Evolutionary conservation across 2,888 invertebrate species (phyloP), one percentile per base, ranked within the genome.

Genomic region (Cryptops parisi): DNA sequence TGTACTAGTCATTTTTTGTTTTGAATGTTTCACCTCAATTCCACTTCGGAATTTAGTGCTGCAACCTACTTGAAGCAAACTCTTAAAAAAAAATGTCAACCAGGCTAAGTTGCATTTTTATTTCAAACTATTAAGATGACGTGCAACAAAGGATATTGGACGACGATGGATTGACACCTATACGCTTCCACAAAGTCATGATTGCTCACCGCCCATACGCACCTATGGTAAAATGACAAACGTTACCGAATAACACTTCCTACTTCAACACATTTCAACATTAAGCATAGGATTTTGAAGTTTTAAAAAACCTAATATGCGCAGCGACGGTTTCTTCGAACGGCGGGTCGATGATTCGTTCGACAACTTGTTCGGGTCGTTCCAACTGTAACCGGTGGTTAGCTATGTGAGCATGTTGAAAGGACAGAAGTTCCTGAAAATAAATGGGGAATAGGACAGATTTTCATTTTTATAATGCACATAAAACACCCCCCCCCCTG

Each of bases 161-260:
- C 82, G 60, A 86, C 78, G 4, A 76, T 71, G 60, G 82, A 81
- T 66, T 94, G 93, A 58, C 81, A 75, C 57, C 78, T 78, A 64
- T 85, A 90, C 0, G 90, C 88, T 56, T 73, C 70, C 2, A 71
- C 66, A 52, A 72, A 71, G 60, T 77, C 68, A 55, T 68, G 67
- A 57, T 74, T 72, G 2, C 68, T 66, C 4, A 76, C 66, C 41
- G 74, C 72, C 63, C 70, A 69, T 50, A 76, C 64, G 58, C 76
- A 74, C 62, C 77, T 78, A 62, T n/a, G n/a, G n/a, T n/a, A n/a
- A n/a, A n/a, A n/a, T n/a, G n/a, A n/a, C n/a, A n/a, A n/a, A n/a
- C n/a, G n/a, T n/a, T n/a, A n/a, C n/a, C n/a, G n/a, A n/a, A n/a
- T n/a, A n/a, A n/a, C n/a, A n/a, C n/a, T n/a, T n/a, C n/a, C n/a